Base-by-base conservation (phyloP, 2,797 vertebrate species). In the Uromys caudimaculatus region DNA sequence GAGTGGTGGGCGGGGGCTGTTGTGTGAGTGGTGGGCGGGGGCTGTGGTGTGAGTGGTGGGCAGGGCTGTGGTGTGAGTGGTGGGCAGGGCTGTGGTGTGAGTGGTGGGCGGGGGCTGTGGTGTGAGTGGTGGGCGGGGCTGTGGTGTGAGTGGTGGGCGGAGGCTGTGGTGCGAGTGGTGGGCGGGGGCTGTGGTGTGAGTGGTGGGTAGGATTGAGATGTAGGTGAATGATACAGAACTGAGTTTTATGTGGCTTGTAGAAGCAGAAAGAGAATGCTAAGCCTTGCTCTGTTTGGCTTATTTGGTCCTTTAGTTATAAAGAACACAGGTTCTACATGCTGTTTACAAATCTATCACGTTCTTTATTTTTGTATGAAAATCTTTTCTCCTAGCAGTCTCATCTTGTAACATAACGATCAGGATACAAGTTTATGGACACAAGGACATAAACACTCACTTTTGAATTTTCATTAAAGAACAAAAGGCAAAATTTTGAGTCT, bases 381-480 rank as follows among this genome's bases (percentile, higher is more conserved):
- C 91, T 97, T 89, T 67, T 84, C 29, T 91, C 17, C 41, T 93
- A 67, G 21, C 6, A 64, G 19, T 86, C 8, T 6, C 77, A 75
- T 58, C 64, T 77, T 87, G 6, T 71, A 84, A 82, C n/a, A 89
- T 84, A 85, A 89, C 89, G 82, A 75, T 78, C 9, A 83, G 86
- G 95, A 94, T 76, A 35, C 21, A 92, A 83, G 89, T 89, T 75
- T 77, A 32, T 75, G 24, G 54, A 96, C 89, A 10, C 35, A 93
- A 84, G 56, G 32, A 71, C 32, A 87, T 64, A 21, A 88, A 10
- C 24, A 64, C 32, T 90, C 21, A 52, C n/a, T 95, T 82, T 94
- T 86, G 81, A 90, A 60, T 84, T 94, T 88, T 76, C 92, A 62
- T 79, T 79, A 56, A 83, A 82, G 90, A 69, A 47, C 3, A 60